A percentile compares a stretch with the other conserved stretches of the same genome.
phyloP scores from a whole-genome alignment of 2,113 vertebrate genomes.

The Pleuronectes platessa region DNA sequence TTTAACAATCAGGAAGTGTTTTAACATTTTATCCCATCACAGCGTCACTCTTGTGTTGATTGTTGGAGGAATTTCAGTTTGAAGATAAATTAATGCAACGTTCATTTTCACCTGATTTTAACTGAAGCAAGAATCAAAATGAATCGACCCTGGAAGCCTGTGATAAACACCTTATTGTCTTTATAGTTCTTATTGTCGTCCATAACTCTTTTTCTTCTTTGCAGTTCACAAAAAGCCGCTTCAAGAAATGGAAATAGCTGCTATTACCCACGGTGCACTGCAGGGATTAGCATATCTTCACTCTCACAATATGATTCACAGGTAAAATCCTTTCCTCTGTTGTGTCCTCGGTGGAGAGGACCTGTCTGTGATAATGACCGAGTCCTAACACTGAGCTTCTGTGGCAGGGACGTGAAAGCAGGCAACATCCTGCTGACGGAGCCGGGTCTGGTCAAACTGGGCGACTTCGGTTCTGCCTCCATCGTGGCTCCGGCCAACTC shows the following conservation, averaged over 20 bases:
- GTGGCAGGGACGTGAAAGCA: slow-evolving; percentile 90
- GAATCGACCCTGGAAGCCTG: too few species aligned
- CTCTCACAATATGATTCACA: slow-evolving; percentile 95
- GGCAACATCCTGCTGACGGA: slow-evolving; percentile 93
- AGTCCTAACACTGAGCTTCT: neutral
- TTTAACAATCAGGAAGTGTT: neutral
- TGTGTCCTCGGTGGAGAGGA: neutral
- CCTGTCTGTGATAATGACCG: neutral
- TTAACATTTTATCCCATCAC: neutral
- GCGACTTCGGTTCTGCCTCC: slow-evolving; percentile 92
- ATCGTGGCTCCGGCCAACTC: slow-evolving; percentile 92
- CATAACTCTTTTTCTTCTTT: slow-evolving; percentile 7
- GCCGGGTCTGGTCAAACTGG: slow-evolving; percentile 92
- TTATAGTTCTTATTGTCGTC: neutral
- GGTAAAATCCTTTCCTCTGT: slow-evolving; percentile 71
- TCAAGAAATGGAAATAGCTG: slow-evolving; percentile 93
- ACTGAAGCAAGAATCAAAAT: neutral
- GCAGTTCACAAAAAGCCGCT: slow-evolving; percentile 94
- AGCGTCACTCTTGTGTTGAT: too few species aligned
- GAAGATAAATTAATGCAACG: too few species aligned
- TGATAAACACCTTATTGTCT: neutral
- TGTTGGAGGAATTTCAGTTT: too few species aligned
- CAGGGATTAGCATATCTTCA: slow-evolving; percentile 93
- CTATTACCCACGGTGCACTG: slow-evolving; percentile 92
- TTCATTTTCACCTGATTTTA: too few species aligned